A percentile compares a stretch with the other conserved stretches of the same genome.
phyloP scores from a whole-genome alignment of 2,797 vertebrate genomes.

The Philypnodon macrostomus region DNA sequence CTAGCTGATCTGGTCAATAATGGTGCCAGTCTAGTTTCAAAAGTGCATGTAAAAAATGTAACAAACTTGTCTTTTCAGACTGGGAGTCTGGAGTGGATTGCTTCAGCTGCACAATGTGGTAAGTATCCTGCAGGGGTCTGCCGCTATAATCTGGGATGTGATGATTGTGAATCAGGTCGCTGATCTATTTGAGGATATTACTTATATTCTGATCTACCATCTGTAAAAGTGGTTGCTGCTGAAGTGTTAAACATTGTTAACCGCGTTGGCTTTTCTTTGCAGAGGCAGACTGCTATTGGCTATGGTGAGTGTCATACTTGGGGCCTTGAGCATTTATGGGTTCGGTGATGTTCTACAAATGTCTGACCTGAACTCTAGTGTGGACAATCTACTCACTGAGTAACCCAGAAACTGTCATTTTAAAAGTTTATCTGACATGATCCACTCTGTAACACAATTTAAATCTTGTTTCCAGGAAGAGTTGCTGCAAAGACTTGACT shows the following conservation, averaged over 20 bases:
- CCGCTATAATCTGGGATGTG: slow-evolving; percentile 28
- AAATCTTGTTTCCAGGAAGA: neutral
- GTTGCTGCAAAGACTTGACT: neutral
- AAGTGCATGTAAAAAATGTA: slow-evolving; percentile 9
- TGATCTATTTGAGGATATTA: slow-evolving; percentile 75
- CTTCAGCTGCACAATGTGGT: slow-evolving; percentile 6
- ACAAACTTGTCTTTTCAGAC: neutral
- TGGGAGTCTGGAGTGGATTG: too few relatives aligned
- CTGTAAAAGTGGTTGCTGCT: too few relatives aligned
- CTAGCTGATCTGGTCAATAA: slow-evolving; percentile 74
- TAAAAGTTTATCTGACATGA: too few relatives aligned
- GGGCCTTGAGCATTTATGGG: neutral
- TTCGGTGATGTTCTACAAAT: slow-evolving; percentile 77
- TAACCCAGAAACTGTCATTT: too few relatives aligned
- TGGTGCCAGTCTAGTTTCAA: too few relatives aligned
- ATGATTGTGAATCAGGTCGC: slow-evolving; percentile 82
- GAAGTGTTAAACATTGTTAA: neutral
- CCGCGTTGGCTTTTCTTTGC: neutral
- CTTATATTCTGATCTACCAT: slow-evolving; percentile 64
- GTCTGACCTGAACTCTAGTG: slow-evolving; percentile 80
- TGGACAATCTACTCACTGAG: slow-evolving; percentile 67
- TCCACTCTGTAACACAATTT: too few relatives aligned
- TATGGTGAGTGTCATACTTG: neutral
- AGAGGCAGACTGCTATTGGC: too few relatives aligned
- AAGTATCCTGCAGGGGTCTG: neutral